Conservation (phyloP, 2,797 vertebrate genomes). For the Tenualosa ilisha region DNA sequence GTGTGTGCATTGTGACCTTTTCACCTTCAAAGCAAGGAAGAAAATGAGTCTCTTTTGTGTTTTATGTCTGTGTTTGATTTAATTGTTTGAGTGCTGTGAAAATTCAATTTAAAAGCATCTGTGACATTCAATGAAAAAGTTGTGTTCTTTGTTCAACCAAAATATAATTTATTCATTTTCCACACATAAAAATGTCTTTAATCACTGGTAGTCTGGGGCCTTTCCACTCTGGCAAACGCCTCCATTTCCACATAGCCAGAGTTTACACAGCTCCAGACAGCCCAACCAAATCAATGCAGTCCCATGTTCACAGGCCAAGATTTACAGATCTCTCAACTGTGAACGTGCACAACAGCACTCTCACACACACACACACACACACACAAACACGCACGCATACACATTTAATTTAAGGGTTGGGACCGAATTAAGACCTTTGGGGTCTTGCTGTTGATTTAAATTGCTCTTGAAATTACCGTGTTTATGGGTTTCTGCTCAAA, state of each 20-base stretch:
- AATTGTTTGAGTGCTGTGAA: slow-evolving; percentile 12
- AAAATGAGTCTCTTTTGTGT: not conserved
- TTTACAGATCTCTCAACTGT: slow-evolving; percentile 5
- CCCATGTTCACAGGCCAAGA: not conserved
- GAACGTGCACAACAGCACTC: not conserved
- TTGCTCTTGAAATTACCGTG: slow-evolving; percentile 32
- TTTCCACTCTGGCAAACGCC: not conserved
- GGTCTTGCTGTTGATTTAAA: slow-evolving; percentile 26
- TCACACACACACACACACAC: not conserved
- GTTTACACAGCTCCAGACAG: not conserved
- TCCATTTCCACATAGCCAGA: not conserved
- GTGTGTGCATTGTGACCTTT: not conserved
- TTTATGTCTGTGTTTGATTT: not conserved
- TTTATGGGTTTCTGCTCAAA: slow-evolving; percentile 34
- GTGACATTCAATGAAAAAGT: not conserved
- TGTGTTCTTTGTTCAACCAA: slow-evolving; percentile 6
- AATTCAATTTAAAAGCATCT: not conserved
- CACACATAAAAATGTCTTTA: slow-evolving; percentile 12
- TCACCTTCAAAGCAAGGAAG: not conserved
- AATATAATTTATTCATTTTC: slow-evolving; percentile 23
- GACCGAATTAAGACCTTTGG: slow-evolving; percentile 28
- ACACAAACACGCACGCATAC: not conserved
- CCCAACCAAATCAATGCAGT: not conserved
- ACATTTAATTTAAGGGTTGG: slow-evolving; percentile 28
- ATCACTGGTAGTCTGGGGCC: not conserved